These are phyloP conservation scores for Cotesia typhae DNA, from an alignment of 1,140 invertebrate genomes.

Conservation along the genomic window DNA sequence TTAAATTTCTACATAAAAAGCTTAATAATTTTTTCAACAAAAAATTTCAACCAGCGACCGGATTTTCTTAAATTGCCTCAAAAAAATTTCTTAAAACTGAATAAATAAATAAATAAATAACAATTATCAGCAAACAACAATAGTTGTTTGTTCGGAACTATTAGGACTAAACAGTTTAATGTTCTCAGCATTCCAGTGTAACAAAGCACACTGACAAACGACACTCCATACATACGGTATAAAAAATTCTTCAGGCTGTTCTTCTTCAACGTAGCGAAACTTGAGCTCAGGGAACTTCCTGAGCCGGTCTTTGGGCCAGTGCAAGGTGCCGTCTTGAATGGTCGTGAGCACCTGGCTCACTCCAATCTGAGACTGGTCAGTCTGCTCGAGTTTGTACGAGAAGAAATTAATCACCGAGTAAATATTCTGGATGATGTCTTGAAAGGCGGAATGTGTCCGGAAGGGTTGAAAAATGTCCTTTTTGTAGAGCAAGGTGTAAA, in stretches of 20 bases:
- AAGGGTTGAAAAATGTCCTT: slow-evolving; percentile 89
- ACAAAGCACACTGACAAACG: slow-evolving; percentile 79
- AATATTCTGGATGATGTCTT: slow-evolving; percentile 96
- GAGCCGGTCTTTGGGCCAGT: slow-evolving; percentile 91
- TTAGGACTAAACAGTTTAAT: slow-evolving; percentile 65
- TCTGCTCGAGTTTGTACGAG: slow-evolving; percentile 79
- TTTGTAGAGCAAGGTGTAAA: slow-evolving; percentile 96
- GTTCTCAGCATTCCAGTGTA: slow-evolving; percentile 79
- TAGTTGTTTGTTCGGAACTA: slow-evolving; percentile 57
- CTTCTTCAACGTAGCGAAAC: slow-evolving; percentile 99
- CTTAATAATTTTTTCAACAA: too few species aligned
- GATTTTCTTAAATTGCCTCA: too few species aligned
- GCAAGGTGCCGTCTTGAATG: slow-evolving; percentile 86
- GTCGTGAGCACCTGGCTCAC: slow-evolving; percentile 85
- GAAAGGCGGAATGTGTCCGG: slow-evolving; percentile 86
- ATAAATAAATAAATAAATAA: neutral
- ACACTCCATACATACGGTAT: slow-evolving; percentile 98
- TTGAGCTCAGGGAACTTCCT: slow-evolving; percentile 98
- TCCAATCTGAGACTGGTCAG: slow-evolving; percentile 73
- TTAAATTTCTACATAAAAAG: too few species aligned
- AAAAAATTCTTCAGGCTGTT: slow-evolving; percentile 98
- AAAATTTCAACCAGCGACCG: too few species aligned
- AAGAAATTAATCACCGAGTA: slow-evolving; percentile 92
- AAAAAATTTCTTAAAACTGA: neutral
- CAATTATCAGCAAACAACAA: slow-evolving; percentile 63